Evolutionary conservation across 2,797 vertebrate species (phyloP).

Genomic region (Thalassophryne amazonica): DNA sequence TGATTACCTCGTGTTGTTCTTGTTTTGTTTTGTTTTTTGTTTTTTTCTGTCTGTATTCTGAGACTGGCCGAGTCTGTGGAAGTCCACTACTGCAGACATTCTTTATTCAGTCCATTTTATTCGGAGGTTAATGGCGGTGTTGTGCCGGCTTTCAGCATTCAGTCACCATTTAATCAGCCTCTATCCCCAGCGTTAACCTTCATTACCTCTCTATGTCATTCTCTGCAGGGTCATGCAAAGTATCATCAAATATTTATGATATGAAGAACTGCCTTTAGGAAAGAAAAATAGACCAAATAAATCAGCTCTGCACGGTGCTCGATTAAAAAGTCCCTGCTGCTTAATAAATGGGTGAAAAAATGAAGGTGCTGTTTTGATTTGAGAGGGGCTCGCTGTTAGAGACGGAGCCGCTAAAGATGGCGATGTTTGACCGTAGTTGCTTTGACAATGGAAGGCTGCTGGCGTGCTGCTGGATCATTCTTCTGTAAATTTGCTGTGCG

Average conservation of each 20-base stretch:
- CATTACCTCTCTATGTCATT: conserved; percentile 57
- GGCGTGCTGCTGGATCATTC: conserved; percentile 8
- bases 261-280: conserved; percentile 77
- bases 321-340: conserved; percentile 64
- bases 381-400: not conserved
- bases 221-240: conserved; percentile 70
- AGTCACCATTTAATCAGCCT: conserved; percentile 63
- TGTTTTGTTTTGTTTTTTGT: too few species aligned
- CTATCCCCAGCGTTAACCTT: conserved; percentile 61
- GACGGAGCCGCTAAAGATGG: not conserved
- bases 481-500: conserved; percentile 12
- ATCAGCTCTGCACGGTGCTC: conserved; percentile 57
- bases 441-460: conserved; percentile 36
- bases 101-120: conserved; percentile 61
- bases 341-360: conserved; percentile 58
- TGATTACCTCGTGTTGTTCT: too few species aligned
- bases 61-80: too few species aligned
- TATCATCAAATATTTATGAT: conserved; percentile 78
- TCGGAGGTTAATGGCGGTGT: conserved; percentile 38
- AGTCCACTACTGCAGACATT: conserved; percentile 13
- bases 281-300: conserved; percentile 62
- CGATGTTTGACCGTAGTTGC: not conserved
- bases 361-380: conserved; percentile 35
- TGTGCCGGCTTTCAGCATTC: conserved; percentile 33
- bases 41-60: too few species aligned